A percentile compares a stretch with the other conserved stretches of the same genome.
Evolutionary conservation across 2,888 invertebrate genomes (phyloP).

Genomic region (Parapristionchus giblindavisi): DNA sequence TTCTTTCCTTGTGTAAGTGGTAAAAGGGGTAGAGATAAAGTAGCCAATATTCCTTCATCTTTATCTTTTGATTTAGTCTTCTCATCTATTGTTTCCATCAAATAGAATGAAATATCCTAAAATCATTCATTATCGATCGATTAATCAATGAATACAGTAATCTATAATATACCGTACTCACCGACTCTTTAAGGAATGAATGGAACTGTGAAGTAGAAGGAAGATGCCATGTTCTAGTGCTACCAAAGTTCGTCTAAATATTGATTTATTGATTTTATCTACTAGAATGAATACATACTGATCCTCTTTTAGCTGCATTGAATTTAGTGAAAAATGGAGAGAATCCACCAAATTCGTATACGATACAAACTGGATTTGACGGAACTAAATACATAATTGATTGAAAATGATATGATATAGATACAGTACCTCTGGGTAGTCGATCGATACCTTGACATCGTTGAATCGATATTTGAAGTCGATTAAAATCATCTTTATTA

Average conservation of each 20-base stretch:
- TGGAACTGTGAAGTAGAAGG: conserved; percentile 30
- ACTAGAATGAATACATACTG: conserved; percentile 43
- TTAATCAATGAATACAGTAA: neutral
- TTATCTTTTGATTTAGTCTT: neutral
- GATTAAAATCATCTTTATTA: conserved; percentile 40
- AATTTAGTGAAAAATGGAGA: conserved; percentile 55
- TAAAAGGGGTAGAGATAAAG: conserved; percentile 19
- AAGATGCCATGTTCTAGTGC: conserved; percentile 32
- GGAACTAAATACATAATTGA: conserved; percentile 11
- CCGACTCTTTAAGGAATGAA: conserved; percentile 10
- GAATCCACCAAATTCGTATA: conserved; percentile 53
- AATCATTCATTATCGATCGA: neutral
- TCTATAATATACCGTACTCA: neutral
- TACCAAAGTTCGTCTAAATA: conserved; percentile 11
- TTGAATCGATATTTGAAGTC: conserved; percentile 49
- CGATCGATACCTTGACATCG: conserved; percentile 46
- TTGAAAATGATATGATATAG: neutral
- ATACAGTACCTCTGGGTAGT: conserved; percentile 39
- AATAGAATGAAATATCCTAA: conserved; percentile 55
- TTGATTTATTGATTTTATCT: neutral
- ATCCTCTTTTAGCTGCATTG: conserved; percentile 35
- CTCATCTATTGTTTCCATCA: conserved; percentile 43
- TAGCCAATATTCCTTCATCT: conserved; percentile 14
- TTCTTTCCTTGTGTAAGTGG: conserved; percentile 20
- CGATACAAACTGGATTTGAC: conserved; percentile 38